Evolutionary conservation across 2,888 invertebrate species (phyloP), one percentile per base, ranked within the genome.

Genomic region (Colostygia pectinataria): DNA sequence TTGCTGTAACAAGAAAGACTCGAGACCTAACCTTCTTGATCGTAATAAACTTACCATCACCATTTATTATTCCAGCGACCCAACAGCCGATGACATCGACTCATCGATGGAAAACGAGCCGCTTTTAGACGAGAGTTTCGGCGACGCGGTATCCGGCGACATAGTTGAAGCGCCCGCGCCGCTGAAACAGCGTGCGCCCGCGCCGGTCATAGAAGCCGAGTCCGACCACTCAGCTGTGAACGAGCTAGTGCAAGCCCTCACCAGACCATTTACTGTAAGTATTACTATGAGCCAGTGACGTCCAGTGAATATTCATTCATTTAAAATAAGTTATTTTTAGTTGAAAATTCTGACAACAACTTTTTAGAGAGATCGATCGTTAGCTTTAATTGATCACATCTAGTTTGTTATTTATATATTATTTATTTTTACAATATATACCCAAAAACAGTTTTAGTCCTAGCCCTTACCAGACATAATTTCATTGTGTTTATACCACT

Each of bases 221-320:
- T 55, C 70, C 1, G 88, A 88, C 29, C 80, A 80, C n/a, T 80
- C 85, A 1, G 78, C 84, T 24, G 51, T 33, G 6, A 89, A 89
- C 43, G 90, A 90, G 29, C 64, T 91, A 8, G 88, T 89, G 1
- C 87, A 90, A 53, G 88, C 90, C 1, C 56, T 91, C 4, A 78
- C 88, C 8, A 83, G 87, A 46, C 91, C 90, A 4, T 90, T 90
- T 45, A 88, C 87, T 55, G 90, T 90, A 53, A 81, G 82, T 63
- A 14, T 6, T 8, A 1, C 13, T 7, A 0, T 14, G 2, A 25
- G 18, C 4, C 4, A 3, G 4, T 18, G 4, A 18, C 4, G 18
- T 3, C 4, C 18, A 3, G 18, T 3, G 18, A 18, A 4, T 2
- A 3, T 18, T 4, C 18, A n/a, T n/a, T n/a, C n/a, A n/a, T n/a